Percentiles rank a stretch among this genome's conserved stretches.
Evolutionary conservation across 2,113 vertebrate species (phyloP).

Genomic region (Mirounga angustirostris): DNA sequence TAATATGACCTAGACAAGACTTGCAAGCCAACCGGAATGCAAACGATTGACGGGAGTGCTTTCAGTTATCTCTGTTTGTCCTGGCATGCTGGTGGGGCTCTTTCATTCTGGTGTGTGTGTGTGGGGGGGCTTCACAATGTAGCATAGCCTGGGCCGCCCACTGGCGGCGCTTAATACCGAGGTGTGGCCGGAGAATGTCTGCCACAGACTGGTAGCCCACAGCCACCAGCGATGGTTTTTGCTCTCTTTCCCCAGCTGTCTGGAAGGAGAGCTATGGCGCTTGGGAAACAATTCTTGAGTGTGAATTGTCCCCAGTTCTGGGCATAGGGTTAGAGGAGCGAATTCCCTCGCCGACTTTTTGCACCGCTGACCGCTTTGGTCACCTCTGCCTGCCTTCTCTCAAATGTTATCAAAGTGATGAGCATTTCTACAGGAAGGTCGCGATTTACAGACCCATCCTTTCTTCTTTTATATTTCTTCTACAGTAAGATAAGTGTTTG

Average conservation of each 20-base stretch:
- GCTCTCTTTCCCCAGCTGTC: fast-evolving
- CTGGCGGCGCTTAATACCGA: slow-evolving; percentile 55
- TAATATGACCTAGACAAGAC: slow-evolving; percentile 90
- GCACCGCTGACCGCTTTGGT: not conserved
- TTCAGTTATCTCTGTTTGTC: slow-evolving; percentile 79
- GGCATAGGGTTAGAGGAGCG: not conserved
- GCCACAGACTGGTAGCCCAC: not conserved
- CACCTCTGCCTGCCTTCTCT: not conserved
- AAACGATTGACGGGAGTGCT: slow-evolving; percentile 79
- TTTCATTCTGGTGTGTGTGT: slow-evolving; percentile 69
- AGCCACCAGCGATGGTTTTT: not conserved
- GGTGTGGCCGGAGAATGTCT: slow-evolving; percentile 36
- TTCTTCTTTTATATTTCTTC: not conserved
- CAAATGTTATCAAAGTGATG: not conserved
- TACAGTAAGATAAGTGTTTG: not conserved
- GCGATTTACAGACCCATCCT: not conserved
- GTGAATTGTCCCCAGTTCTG: not conserved
- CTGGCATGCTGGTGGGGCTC: slow-evolving; percentile 66
- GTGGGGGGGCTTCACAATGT: slow-evolving; percentile 75
- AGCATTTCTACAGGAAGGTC: not conserved
- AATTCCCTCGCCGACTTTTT: not conserved
- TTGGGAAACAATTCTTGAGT: fast-evolving
- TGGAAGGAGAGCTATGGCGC: not conserved
- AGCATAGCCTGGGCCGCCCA: slow-evolving; percentile 44
- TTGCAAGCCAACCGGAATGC: slow-evolving; percentile 77